Evolutionary conservation across 2,113 vertebrate species (phyloP).

Genomic region (Caloenas nicobarica): DNA sequence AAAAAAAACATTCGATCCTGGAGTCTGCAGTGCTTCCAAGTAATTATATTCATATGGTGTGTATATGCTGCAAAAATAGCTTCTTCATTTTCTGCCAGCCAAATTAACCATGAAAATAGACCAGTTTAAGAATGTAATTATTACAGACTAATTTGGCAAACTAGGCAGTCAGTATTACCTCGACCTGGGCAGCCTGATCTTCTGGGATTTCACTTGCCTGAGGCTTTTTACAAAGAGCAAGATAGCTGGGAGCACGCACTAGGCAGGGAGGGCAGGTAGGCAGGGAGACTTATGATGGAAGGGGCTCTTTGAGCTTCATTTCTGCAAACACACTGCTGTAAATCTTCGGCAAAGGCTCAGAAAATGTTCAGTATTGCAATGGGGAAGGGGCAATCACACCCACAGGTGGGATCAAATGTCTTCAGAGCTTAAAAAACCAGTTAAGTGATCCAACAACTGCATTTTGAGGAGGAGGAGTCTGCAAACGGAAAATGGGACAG

Average conservation of each 20-base stretch:
- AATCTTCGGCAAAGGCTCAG: background rate
- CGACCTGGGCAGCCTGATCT: background rate
- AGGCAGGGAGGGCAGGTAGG: background rate
- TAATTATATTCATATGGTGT: slow-evolving; percentile 50
- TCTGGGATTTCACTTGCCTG: background rate
- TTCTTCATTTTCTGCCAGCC: slow-evolving; percentile 11
- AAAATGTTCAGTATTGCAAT: background rate
- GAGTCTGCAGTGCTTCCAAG: slow-evolving; percentile 33
- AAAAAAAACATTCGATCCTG: slow-evolving; percentile 18
- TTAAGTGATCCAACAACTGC: background rate
- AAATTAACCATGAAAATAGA: slow-evolving; percentile 36
- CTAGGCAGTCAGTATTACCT: background rate
- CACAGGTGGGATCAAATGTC: background rate
- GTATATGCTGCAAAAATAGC: slow-evolving; percentile 49
- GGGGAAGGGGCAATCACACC: background rate
- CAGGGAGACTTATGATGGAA: background rate
- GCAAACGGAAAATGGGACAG: background rate
- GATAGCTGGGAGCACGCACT: background rate
- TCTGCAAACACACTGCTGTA: background rate
- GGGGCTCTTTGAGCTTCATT: background rate
- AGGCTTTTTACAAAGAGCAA: background rate
- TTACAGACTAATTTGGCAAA: slow-evolving; percentile 33
- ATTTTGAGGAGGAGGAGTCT: background rate
- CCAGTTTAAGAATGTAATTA: slow-evolving; percentile 34
- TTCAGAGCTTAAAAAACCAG: background rate